Percentiles rank a stretch among this genome's conserved stretches.
Evolutionary conservation across 2,888 invertebrate species (phyloP).

Genomic region (Aricia artaxerxes): DNA sequence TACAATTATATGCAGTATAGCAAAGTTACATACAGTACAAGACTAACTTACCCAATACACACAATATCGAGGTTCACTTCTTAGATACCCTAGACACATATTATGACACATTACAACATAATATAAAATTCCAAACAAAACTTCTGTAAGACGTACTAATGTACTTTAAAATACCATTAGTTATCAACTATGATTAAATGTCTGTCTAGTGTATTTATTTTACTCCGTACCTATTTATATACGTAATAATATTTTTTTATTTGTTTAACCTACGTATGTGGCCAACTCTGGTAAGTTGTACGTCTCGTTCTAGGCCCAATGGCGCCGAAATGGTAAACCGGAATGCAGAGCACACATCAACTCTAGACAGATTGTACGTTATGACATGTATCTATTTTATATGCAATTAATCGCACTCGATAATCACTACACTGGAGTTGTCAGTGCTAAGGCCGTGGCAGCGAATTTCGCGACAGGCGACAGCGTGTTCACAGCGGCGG

Average conservation of each 20-base stretch:
- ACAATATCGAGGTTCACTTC: background rate
- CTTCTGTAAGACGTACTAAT: too few species aligned
- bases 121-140: background rate
- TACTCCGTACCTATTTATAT: background rate
- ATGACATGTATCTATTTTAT: constrained; percentile 45
- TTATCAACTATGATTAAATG: background rate
- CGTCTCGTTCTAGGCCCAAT: constrained; percentile 76
- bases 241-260: background rate
- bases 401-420: constrained; percentile 38
- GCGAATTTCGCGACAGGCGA: background rate
- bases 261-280: background rate
- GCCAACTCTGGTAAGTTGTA: constrained; percentile 39
- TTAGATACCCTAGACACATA: background rate
- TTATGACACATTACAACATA: background rate
- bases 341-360: constrained; percentile 76
- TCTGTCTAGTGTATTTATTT: background rate
- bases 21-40: too few species aligned
- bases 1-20: too few species aligned
- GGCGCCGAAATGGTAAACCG: constrained; percentile 78
- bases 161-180: too few species aligned
- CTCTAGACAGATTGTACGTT: constrained; percentile 79
- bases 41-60: too few species aligned
- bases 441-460: constrained; percentile 37
- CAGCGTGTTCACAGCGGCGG: background rate
- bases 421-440: constrained; percentile 41